Evolutionary conservation across 2,888 invertebrate genomes (phyloP).

Genomic region (Xylota sylvarum): DNA sequence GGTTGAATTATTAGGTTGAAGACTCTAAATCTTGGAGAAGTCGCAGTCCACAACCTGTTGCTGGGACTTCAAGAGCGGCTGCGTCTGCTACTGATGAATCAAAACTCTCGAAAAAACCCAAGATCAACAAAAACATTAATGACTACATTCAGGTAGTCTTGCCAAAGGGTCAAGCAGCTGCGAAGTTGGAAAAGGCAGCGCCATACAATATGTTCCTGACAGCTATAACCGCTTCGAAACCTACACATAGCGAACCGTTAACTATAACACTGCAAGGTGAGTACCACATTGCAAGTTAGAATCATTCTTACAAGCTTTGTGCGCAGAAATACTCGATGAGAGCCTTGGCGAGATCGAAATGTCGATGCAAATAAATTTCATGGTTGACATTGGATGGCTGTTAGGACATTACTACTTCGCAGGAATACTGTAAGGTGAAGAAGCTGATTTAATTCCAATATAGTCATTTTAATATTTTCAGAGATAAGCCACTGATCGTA

Average conservation of each 20-base stretch:
- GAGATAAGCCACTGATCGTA: constrained; percentile 89
- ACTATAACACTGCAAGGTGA: constrained; percentile 90
- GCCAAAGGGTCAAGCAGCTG: constrained; percentile 88
- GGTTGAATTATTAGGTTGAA: neutral
- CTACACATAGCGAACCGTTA: constrained; percentile 88
- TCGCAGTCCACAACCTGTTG: constrained; percentile 64
- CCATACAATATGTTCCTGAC: constrained; percentile 92
- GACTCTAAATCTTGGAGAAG: constrained; percentile 12
- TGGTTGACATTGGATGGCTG: constrained; percentile 96
- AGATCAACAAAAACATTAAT: constrained; percentile 82
- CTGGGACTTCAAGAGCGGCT: constrained; percentile 53
- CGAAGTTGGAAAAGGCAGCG: constrained; percentile 88
- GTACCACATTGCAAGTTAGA: neutral
- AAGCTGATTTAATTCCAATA: neutral
- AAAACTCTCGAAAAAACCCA: constrained; percentile 82
- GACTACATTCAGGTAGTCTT: constrained; percentile 86
- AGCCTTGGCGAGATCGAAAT: constrained; percentile 91
- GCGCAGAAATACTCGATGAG: constrained; percentile 90
- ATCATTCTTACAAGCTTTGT: constrained; percentile 30
- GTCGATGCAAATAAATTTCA: constrained; percentile 95
- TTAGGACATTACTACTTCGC: constrained; percentile 93
- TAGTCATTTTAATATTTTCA: constrained; percentile 2
- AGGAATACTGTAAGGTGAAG: constrained; percentile 87
- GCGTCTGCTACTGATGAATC: constrained; percentile 77
- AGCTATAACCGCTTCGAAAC: constrained; percentile 88